Evolutionary conservation across 2,113 vertebrate species (phyloP).

Genomic region (Phycodurus eques): DNA sequence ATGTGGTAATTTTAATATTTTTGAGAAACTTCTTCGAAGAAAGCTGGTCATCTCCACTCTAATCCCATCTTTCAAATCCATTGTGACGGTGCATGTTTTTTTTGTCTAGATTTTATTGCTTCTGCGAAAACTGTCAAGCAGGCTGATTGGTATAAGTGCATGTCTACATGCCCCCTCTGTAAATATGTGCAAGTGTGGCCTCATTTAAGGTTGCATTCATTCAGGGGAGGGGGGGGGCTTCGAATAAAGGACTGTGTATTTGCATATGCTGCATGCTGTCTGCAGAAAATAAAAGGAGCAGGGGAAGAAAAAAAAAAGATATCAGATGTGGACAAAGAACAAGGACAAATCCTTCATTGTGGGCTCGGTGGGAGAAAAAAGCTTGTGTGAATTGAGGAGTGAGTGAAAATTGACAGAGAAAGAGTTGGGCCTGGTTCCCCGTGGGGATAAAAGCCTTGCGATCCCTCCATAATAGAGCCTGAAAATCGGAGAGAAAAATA

Average conservation of each 20-base stretch:
- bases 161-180: slow-evolving; percentile 50
- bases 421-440: slow-evolving; percentile 69
- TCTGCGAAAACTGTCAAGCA: background rate
- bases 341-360: slow-evolving; percentile 74
- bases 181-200: slow-evolving; percentile 67
- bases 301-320: slow-evolving; percentile 62
- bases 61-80: background rate
- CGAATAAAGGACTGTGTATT: slow-evolving; percentile 66
- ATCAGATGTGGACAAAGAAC: slow-evolving; percentile 73
- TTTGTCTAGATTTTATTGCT: slow-evolving; percentile 2
- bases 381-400: slow-evolving; percentile 71
- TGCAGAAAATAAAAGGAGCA: slow-evolving; percentile 65
- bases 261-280: slow-evolving; percentile 75
- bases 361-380: slow-evolving; percentile 66
- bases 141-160: slow-evolving; percentile 27
- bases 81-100: background rate
- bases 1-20: background rate
- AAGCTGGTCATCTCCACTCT: background rate
- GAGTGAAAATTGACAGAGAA: slow-evolving; percentile 77
- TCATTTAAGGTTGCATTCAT: slow-evolving; percentile 70
- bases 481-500: slow-evolving; percentile 68
- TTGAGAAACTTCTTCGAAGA: background rate
- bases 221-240: slow-evolving; percentile 57
- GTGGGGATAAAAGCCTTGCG: slow-evolving; percentile 71
- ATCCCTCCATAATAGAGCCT: slow-evolving; percentile 64